These are phyloP conservation scores for Polypterus bichir DNA, from an alignment of 2,113 vertebrate species.

Conservation along the genomic window DNA sequence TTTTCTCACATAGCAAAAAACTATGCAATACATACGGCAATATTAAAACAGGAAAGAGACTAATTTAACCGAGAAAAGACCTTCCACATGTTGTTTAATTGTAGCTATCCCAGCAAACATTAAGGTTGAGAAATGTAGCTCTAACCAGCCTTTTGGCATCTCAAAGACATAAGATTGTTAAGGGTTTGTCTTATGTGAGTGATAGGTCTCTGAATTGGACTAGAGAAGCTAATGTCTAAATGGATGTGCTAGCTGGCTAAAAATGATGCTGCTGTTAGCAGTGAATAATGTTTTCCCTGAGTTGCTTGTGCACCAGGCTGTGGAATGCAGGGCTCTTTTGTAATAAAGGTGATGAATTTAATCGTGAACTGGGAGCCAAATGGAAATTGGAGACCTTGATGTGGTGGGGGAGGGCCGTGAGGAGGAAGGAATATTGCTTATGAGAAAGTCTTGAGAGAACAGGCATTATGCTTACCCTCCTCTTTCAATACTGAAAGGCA, in stretches of 20 bases:
- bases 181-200: constrained; percentile 31
- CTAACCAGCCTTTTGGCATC: constrained; percentile 22
- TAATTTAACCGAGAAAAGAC: constrained; percentile 5
- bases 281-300: constrained; percentile 61
- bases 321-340: constrained; percentile 56
- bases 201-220: constrained; percentile 33
- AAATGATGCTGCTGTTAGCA: constrained; percentile 53
- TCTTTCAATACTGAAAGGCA: constrained; percentile 54
- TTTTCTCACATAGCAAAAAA: too few relatives aligned
- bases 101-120: not conserved
- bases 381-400: constrained; percentile 68
- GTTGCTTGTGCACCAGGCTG: constrained; percentile 55
- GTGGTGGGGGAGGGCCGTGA: constrained; percentile 23
- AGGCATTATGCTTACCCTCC: constrained; percentile 64
- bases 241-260: constrained; percentile 42
- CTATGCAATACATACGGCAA: too few relatives aligned
- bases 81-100: constrained; percentile 12
- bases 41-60: too few relatives aligned
- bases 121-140: constrained; percentile 16
- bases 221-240: constrained; percentile 42
- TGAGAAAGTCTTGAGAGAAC: constrained; percentile 62
- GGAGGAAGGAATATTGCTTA: constrained; percentile 58
- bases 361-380: constrained; percentile 62
- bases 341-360: constrained; percentile 84
- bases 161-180: constrained; percentile 18